Evolutionary conservation across 2,113 vertebrate genomes (phyloP).

Genomic region (Anarhynchus alexandrinus): DNA sequence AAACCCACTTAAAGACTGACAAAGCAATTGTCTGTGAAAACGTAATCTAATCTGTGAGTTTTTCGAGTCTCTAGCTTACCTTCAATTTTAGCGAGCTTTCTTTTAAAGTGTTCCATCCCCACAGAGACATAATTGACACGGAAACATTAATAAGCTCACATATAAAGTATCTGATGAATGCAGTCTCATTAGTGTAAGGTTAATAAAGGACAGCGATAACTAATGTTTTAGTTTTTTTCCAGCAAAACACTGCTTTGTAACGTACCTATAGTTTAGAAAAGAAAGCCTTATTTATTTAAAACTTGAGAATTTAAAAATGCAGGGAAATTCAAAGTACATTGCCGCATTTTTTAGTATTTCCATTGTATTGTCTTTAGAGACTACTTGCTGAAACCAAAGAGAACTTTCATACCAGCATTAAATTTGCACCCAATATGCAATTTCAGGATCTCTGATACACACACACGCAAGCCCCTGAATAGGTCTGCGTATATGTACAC

Average conservation of each 20-base stretch:
- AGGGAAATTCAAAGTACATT: slow-evolving; percentile 69
- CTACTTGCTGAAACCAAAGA: slow-evolving; percentile 82
- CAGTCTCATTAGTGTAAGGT: slow-evolving; percentile 18
- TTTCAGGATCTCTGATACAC: slow-evolving; percentile 70
- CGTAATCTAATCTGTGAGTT: not conserved
- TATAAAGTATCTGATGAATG: slow-evolving; percentile 21
- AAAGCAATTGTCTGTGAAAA: not conserved
- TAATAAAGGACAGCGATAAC: slow-evolving; percentile 28
- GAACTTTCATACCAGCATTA: slow-evolving; percentile 76
- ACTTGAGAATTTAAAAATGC: slow-evolving; percentile 64
- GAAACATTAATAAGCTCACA: not conserved
- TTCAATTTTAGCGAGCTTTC: slow-evolving; percentile 53
- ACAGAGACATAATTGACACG: slow-evolving; percentile 42
- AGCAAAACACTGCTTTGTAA: slow-evolving; percentile 43
- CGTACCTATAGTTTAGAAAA: slow-evolving; percentile 48
- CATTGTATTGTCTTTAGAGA: slow-evolving; percentile 62
- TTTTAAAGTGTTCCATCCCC: slow-evolving; percentile 24
- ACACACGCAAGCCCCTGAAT: slow-evolving; percentile 10
- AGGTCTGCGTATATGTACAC: not conserved
- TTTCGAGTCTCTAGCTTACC: slow-evolving; percentile 39
- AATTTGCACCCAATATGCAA: slow-evolving; percentile 75
- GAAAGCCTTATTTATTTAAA: slow-evolving; percentile 73
- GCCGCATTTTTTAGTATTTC: slow-evolving; percentile 60
- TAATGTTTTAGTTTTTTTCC: slow-evolving; percentile 12
- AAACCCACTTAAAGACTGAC: not conserved